These are phyloP conservation scores for Merluccius polli DNA, from an alignment of 2,797 vertebrate species.

Conservation along the genomic window DNA sequence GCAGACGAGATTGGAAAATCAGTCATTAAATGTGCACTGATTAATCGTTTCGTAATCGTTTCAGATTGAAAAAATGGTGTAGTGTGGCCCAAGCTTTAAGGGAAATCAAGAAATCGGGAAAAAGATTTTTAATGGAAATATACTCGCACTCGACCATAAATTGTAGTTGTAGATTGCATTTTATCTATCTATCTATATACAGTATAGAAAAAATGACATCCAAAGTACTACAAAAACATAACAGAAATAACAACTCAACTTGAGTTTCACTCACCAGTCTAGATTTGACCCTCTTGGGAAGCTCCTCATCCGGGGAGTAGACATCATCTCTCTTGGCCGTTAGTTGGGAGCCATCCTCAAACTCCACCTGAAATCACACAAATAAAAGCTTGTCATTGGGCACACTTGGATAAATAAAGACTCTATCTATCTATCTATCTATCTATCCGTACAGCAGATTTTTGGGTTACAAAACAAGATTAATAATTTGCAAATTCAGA, in stretches of 20 bases:
- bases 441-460: neutral
- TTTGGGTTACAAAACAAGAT: too few relatives aligned
- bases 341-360: conserved; percentile 95
- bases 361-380: conserved; percentile 82
- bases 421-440: too few relatives aligned
- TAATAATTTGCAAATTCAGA: neutral
- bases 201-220: too few relatives aligned
- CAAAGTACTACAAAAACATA: neutral
- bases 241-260: neutral
- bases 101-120: neutral
- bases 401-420: too few relatives aligned
- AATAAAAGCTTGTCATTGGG: neutral
- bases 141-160: too few relatives aligned
- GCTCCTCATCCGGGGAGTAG: conserved; percentile 95
- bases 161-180: too few relatives aligned
- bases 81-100: neutral
- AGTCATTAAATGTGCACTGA: neutral
- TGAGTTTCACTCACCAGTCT: conserved; percentile 78
- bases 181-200: too few relatives aligned
- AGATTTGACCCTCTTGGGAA: conserved; percentile 95
- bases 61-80: neutral
- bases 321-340: conserved; percentile 95
- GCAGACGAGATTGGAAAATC: too few relatives aligned
- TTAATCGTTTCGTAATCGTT: neutral
- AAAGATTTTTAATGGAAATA: too few relatives aligned